A percentile compares a stretch with the other conserved stretches of the same genome.
Evolutionary conservation across 2,888 invertebrate genomes (phyloP).

Genomic region (Melieria omissa): DNA sequence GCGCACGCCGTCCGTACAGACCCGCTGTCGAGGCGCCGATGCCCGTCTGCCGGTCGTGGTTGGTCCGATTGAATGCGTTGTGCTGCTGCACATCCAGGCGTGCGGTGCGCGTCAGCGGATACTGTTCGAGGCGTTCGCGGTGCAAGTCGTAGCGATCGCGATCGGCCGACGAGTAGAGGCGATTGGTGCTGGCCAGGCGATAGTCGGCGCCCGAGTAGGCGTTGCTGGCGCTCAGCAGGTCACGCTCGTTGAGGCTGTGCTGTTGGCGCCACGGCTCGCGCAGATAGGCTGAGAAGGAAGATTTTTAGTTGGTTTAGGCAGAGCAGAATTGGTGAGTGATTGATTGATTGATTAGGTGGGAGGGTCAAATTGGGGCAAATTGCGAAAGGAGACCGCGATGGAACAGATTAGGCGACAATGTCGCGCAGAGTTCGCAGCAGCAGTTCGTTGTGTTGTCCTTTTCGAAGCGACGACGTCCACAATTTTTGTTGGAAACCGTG

Average conservation of each 20-base stretch:
- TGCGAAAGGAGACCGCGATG: too few species aligned
- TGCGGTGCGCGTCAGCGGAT: constrained; percentile 62
- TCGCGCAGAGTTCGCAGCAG: too few species aligned
- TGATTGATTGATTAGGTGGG: too few species aligned
- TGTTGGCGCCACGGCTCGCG: constrained; percentile 63
- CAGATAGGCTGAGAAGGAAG: constrained; percentile 46
- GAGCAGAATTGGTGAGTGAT: neutral
- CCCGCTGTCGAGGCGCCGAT: constrained; percentile 10
- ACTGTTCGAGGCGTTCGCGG: constrained; percentile 60
- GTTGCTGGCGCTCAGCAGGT: constrained; percentile 56
- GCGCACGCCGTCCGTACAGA: constrained; percentile 42
- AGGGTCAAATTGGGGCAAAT: too few species aligned
- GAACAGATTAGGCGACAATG: too few species aligned
- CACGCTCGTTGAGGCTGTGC: constrained; percentile 63
- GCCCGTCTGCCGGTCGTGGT: constrained; percentile 66
- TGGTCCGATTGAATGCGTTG: constrained; percentile 66
- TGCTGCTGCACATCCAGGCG: constrained; percentile 66
- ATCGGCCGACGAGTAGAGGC: constrained; percentile 62
- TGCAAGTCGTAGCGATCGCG: constrained; percentile 62
- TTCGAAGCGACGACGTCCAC: too few species aligned
- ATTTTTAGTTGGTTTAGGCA: constrained; percentile 34
- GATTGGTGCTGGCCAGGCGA: constrained; percentile 58
- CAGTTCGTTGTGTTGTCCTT: too few species aligned
- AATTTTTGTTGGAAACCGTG: too few species aligned
- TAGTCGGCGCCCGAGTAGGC: constrained; percentile 52